Percentiles rank a stretch among this genome's conserved stretches.
Evolutionary conservation across 2,113 vertebrate genomes (phyloP).

Genomic region (Centrocercus urophasianus): DNA sequence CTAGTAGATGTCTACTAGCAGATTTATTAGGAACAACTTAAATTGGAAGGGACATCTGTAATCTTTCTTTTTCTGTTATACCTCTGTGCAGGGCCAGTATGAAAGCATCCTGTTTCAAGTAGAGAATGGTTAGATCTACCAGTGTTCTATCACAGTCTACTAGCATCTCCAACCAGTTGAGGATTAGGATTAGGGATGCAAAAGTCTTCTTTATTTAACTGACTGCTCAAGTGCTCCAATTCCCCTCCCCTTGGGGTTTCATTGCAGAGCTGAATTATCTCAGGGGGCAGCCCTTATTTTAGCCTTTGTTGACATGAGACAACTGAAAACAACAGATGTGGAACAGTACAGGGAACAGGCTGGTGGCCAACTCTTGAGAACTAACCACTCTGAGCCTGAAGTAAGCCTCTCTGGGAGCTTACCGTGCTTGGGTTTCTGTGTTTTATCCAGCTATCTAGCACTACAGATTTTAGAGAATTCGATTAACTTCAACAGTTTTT

Average conservation of each 20-base stretch:
- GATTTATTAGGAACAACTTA: background rate
- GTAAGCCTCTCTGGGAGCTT: background rate
- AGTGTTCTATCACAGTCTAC: background rate
- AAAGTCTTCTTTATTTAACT: background rate
- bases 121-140: background rate
- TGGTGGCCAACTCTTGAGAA: background rate
- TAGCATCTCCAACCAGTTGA: background rate
- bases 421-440: background rate
- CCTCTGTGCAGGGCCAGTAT: background rate
- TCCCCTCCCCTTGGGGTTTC: background rate
- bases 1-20: background rate
- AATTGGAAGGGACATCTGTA: background rate
- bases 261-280: background rate
- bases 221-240: background rate
- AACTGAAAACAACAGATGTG: background rate
- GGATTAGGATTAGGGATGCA: background rate
- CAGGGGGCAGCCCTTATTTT: background rate
- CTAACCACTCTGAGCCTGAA: background rate
- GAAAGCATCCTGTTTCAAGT: background rate
- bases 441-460: background rate
- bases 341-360: background rate
- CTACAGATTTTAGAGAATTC: background rate
- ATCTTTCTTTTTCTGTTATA: background rate
- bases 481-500: background rate
- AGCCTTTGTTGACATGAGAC: background rate